phyloP scores from a whole-genome alignment of 2,888 invertebrate genomes.

The Globia sparganii region DNA sequence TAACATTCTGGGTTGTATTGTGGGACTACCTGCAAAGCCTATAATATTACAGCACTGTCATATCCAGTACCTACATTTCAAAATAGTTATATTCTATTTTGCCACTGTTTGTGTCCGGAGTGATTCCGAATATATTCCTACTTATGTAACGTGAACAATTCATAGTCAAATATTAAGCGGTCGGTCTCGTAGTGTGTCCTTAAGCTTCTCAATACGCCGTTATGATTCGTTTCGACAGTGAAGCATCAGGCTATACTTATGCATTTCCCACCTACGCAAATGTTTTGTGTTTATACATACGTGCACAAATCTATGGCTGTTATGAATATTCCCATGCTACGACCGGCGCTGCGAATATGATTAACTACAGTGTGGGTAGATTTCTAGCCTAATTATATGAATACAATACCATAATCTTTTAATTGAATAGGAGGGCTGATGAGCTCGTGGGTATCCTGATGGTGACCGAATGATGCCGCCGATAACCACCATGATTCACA shows the following conservation, averaged over 20 bases:
- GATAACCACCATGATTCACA: background rate
- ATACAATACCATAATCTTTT: background rate
- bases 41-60: background rate
- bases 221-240: background rate
- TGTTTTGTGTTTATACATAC: background rate
- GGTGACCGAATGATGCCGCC: background rate
- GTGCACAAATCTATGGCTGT: conserved; percentile 4
- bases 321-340: background rate
- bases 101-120: background rate
- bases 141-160: background rate
- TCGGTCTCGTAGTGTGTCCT: background rate
- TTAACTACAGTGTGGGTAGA: background rate
- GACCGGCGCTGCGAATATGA: too few relatives aligned
- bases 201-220: background rate
- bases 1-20: background rate
- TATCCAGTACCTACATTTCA: too few relatives aligned
- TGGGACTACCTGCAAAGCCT: background rate
- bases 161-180: background rate
- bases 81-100: background rate
- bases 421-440: background rate
- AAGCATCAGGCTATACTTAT: background rate
- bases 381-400: background rate
- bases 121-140: background rate
- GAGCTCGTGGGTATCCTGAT: background rate
- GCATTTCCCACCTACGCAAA: background rate